Base-by-base conservation (phyloP, 92 coral and sea anemone species). In the Siderastrea siderea region DNA sequence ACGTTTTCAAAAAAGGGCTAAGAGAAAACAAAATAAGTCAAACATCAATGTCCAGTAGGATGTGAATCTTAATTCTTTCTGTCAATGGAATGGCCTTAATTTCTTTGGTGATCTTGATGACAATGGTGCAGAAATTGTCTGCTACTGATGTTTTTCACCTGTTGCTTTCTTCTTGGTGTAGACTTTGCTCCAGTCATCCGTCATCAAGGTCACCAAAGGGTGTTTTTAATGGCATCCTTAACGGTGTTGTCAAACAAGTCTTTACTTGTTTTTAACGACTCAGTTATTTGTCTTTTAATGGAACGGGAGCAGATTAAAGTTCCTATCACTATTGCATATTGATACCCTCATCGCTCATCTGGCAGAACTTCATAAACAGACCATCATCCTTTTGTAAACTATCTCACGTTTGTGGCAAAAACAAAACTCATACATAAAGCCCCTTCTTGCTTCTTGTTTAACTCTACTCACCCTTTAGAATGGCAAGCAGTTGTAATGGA, bases 131-230 rank as follows among this genome's bases (percentile, higher is more conserved):
- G 82, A 91, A 70, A 71, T 80, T 87, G 71, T 81, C 81, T 47
- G 74, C 91, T 1, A 71, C 65, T 0, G 79, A 80, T 6, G 88
- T 87, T 8, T 12, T 19, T 52, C 12, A 64, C 88, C 81, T 6
- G 61, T 87, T 9, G 91, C 88, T 50, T 88, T 65, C 3, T 68
- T 67, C 63, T 84, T 90, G 45, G 93, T 86, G 72, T 91, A 87
- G 2, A 91, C 75, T n/a, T 84, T 91, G 6, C 89, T 91, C 72
- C 88, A 91, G 52, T 91, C 94, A 87, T 87, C 91, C 16, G 87
- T 77, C 74, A 91, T 67, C 0, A 87, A 68, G 19, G 79, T 59
- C 26, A 91, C 48, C 48, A 90, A 71, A 12, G 61, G 46, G 60
- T 87, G 44, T 44, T 91, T 82, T 82, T 16, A 6, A 70, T 87